A percentile compares a stretch with the other conserved stretches of the same genome.
phyloP scores from a whole-genome alignment of 2,113 vertebrate species.

The Pongo pygmaeus region DNA sequence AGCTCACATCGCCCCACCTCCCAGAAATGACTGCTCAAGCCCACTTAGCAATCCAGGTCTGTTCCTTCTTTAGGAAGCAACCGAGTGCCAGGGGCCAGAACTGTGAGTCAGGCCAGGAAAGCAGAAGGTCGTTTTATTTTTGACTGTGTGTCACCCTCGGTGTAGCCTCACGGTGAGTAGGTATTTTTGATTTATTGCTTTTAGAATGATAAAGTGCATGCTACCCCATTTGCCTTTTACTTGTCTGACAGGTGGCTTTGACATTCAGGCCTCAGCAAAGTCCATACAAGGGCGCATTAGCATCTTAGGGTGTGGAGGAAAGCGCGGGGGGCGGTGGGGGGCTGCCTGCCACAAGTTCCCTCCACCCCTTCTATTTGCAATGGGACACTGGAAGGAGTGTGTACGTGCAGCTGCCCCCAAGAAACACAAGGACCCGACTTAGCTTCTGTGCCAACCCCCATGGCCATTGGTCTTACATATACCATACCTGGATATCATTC shows the following conservation, averaged over 20 bases:
- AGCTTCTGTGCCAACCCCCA: not conserved
- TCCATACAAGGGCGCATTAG: not conserved
- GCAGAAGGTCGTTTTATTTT: not conserved
- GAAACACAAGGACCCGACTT: not conserved
- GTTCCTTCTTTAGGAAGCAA: not conserved
- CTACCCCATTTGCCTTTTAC: not conserved
- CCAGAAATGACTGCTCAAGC: not conserved
- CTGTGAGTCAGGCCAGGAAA: not conserved
- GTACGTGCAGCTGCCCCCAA: rapidly evolving
- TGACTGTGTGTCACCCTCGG: not conserved
- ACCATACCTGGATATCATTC: not conserved
- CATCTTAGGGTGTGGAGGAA: too few species aligned
- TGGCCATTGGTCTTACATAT: rapidly evolving
- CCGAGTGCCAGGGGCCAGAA: not conserved
- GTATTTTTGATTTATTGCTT: not conserved
- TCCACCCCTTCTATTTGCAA: rapidly evolving
- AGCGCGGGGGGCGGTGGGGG: rapidly evolving
- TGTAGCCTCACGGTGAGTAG: not conserved
- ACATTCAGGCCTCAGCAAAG: not conserved
- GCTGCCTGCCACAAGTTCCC: not conserved
- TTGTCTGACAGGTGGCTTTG: not conserved
- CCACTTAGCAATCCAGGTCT: not conserved
- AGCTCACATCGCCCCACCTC: not conserved
- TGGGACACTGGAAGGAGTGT: rapidly evolving
- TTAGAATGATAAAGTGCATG: not conserved